Evolutionary conservation across 2,113 vertebrate species (phyloP), one percentile per base, ranked within the genome.

Genomic region (Crocuta crocuta): DNA sequence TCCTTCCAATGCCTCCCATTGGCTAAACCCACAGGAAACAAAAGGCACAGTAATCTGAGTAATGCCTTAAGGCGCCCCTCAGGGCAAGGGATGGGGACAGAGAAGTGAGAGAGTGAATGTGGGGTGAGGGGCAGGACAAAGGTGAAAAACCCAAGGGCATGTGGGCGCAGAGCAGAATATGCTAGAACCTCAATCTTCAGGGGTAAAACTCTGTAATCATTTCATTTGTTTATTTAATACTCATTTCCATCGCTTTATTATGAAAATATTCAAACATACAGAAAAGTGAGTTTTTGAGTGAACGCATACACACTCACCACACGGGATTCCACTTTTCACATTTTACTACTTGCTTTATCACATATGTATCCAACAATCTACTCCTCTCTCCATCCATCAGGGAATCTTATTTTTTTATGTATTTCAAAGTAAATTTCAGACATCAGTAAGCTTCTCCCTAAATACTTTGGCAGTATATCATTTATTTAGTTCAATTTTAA

Each of bases 391-490:
- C 31, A 63, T 55, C 55, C 48, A 26, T 79, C 39, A 65, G 31
- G 68, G n/a, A 70, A 81, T 50, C 80, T 95, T 66, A 79, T 43
- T 84, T 88, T 92, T 92, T 91, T 31, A 81, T 82, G 31, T 45
- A 70, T 66, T 88, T 95, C 65, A 43, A 85, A 96, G n/a, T 70
- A 43, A 85, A 90, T 80, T 97, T 93, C 43, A 85, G 70, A 48
- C 5, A 81, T 58, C 16, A 17, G n/a, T 65, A 94, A 2, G 66
- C 12, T 65, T 85, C 6, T 19, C 43, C 12, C 58, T 79, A 70
- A 81, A 91, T 58, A 94, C 45, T 78, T 89, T 23, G 21, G 39
- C 58, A 88, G 65, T 50, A 26, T 35, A 16, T 84, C 50, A 76
- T 71, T 90, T 89, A 35, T 35, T 78, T 39, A 26, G 16, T 33